A percentile compares a stretch with the other conserved stretches of the same genome.
Conservation (phyloP, 30 jellyfish, hydroid and myxozoan genomes). For the Nemopilema nomurai region DNA sequence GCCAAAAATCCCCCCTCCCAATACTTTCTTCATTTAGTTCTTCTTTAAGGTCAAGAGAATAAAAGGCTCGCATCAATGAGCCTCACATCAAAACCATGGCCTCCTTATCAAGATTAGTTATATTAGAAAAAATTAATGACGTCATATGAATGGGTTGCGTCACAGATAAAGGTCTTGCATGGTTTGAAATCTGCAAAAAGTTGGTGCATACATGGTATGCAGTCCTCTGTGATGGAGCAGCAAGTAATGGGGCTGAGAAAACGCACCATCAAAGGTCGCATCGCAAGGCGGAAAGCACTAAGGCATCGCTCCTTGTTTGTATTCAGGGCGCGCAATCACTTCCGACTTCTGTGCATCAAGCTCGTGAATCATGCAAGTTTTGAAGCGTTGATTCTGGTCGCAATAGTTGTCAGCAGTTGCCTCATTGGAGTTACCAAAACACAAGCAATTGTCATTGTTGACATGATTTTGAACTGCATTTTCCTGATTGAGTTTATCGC, state of each 20-base stretch:
- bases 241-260: not conserved
- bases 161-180: no score
- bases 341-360: slow-evolving; percentile 32
- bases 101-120: no score
- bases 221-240: not conserved
- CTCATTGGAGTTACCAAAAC: not conserved
- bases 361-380: slow-evolving; percentile 48
- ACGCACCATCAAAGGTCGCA: not conserved
- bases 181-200: no score
- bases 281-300: slow-evolving; percentile 33
- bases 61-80: no score
- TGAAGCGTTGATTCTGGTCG: slow-evolving; percentile 2
- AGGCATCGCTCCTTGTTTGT: slow-evolving; percentile 53
- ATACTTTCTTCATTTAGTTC: no score
- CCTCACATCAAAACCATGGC: no score
- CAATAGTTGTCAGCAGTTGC: slow-evolving; percentile 66
- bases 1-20: no score
- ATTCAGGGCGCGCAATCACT: slow-evolving; percentile 30
- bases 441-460: not conserved
- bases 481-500: slow-evolving; percentile 64
- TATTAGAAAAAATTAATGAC: not conserved
- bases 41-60: no score
- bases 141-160: not conserved
- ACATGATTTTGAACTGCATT: slow-evolving; percentile 25
- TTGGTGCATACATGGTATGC: no score